Evolutionary conservation across 2,113 vertebrate genomes (phyloP).

Genomic region (Oryzias woworae): DNA sequence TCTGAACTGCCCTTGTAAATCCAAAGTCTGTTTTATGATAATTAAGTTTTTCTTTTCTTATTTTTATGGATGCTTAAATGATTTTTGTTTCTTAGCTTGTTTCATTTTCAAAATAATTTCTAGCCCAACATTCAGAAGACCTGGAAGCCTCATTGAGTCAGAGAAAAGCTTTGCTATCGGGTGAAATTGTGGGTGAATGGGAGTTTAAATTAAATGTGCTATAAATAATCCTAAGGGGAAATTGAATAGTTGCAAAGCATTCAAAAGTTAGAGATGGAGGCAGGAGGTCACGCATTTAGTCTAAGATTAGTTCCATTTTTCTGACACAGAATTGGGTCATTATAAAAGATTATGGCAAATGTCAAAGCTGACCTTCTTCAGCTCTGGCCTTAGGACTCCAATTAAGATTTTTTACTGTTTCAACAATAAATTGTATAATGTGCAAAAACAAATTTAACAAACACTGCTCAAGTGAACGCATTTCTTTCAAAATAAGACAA

Average conservation of each 20-base stretch:
- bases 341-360: no score
- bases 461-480: no score
- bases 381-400: no score
- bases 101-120: conserved; percentile 11
- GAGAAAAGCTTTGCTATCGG: not conserved
- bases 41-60: not conserved
- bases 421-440: no score
- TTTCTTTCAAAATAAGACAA: no score
- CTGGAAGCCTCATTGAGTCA: not conserved
- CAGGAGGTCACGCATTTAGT: not conserved
- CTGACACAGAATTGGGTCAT: no score
- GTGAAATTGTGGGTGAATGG: not conserved
- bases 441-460: no score
- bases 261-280: not conserved
- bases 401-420: no score
- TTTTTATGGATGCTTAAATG: conserved; percentile 6
- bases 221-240: not conserved
- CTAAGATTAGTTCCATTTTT: no score
- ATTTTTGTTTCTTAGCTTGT: conserved; percentile 3
- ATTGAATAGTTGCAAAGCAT: not conserved
- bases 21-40: conserved; percentile 2
- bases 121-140: not conserved
- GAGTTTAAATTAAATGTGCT: not conserved
- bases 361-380: no score
- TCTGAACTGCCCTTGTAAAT: conserved; percentile 24